Percentiles rank a stretch among this genome's conserved stretches.
phyloP scores from a whole-genome alignment of 2,888 invertebrate species.

The Caenorhabditis sp. region DNA sequence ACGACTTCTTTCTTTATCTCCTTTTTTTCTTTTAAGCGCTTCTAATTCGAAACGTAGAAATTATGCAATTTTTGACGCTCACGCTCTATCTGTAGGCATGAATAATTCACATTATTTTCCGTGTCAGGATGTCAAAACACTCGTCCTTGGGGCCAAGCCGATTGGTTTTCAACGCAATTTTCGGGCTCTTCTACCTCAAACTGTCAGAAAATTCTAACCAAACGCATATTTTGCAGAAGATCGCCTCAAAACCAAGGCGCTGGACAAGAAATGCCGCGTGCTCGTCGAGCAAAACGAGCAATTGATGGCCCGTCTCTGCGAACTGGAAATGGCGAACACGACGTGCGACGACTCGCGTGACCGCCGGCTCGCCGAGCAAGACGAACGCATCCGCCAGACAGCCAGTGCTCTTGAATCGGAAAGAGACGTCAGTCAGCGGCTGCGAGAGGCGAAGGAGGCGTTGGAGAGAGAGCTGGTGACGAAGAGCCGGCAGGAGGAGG shows the following conservation, averaged over 20 bases:
- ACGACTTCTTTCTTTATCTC: too few relatives aligned
- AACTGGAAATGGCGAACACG: conserved; percentile 56
- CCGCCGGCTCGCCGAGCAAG: conserved; percentile 28
- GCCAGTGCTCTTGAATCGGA: conserved; percentile 39
- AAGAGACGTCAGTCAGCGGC: conserved; percentile 30
- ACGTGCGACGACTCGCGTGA: conserved; percentile 29
- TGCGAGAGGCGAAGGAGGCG: conserved; percentile 32
- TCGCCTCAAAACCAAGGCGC: conserved; percentile 73
- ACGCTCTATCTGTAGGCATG: too few relatives aligned
- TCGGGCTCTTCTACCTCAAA: too few relatives aligned
- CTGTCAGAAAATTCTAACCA: too few relatives aligned
- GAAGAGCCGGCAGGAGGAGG: conserved; percentile 26
- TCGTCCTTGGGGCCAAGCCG: too few relatives aligned
- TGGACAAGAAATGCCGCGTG: conserved; percentile 72
- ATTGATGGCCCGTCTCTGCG: conserved; percentile 66
- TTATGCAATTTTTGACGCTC: too few relatives aligned
- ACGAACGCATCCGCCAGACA: conserved; percentile 26
- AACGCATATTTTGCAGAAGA: conserved; percentile 68
- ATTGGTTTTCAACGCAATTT: too few relatives aligned
- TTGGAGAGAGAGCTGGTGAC: conserved; percentile 29
- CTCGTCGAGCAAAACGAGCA: conserved; percentile 75
- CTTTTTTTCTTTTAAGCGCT: too few relatives aligned
- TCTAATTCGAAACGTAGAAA: too few relatives aligned
- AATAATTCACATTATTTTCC: too few relatives aligned
- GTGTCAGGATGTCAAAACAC: too few relatives aligned